Evolutionary conservation across 2,113 vertebrate genomes (phyloP), one percentile per base, ranked within the genome.

Genomic region (Amphiprion percula): DNA sequence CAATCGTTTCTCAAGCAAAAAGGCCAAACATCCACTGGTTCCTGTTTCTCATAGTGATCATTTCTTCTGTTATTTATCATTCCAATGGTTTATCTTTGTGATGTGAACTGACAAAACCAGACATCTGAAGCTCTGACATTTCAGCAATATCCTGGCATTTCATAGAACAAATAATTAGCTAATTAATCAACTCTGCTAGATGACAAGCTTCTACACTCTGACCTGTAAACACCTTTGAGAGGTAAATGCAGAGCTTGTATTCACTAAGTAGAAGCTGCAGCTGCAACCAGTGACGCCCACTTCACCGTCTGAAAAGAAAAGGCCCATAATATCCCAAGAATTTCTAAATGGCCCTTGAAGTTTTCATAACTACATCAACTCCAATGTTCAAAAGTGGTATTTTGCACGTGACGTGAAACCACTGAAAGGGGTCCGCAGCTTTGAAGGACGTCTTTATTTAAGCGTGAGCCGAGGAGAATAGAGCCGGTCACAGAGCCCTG

Each of bases 391-490:
- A 72, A 79, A 78, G 81, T 79, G 73, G 10, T 55, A 1, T 76
- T 81, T 17, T 44, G 24, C 68, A 74, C 78, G 79, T 72, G 83
- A 87, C 83, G 54, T 49, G 63, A 74, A 81, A 68, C 77, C 77
- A 10, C 41, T 70, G 58, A 84, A 46, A 82, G 70, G 66, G 74
- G 19, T 68, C 58, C 9, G 59, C 56, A 10, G 62, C 55, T 68
- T 79, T 90, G 88, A 91, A 79, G 79, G 83, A 87, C 64, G 68
- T 87, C 85, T 91, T 84, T 78, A 90, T 88, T 89, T 85, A 85
- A 74, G 85, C 67, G 33, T 84, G 83, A 88, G 77, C 10, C 4
- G 24, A 65, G 50, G 66, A 83, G 71, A 87, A 66, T 58, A 23
- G 52, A 76, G 59, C 4, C 50, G 21, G 30, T 65, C 58, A 28